phyloP scores from a whole-genome alignment of 2,113 vertebrate genomes.

The Mirza zaza region DNA sequence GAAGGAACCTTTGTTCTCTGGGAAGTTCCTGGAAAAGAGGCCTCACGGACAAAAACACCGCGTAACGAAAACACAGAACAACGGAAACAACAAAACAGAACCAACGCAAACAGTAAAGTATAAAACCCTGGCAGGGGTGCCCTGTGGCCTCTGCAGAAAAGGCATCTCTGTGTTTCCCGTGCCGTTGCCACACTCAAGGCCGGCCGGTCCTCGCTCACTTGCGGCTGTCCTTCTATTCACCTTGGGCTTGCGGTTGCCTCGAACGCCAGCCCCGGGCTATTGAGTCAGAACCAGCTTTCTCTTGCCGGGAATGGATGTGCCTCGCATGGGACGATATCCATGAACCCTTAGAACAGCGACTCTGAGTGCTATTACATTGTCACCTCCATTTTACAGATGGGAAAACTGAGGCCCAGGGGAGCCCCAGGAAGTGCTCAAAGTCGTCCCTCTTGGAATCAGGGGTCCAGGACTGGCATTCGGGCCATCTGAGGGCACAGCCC shows the following conservation, averaged over 20 bases:
- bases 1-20: neutral
- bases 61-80: accelerated
- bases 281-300: neutral
- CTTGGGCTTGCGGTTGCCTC: accelerated
- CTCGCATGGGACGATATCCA: accelerated
- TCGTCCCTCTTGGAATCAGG: neutral
- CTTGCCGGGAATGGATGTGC: neutral
- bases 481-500: neutral
- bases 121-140: neutral
- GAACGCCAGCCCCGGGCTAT: too few species aligned
- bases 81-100: neutral
- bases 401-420: neutral
- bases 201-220: neutral
- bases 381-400: neutral
- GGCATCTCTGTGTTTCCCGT: accelerated
- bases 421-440: neutral
- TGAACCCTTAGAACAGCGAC: neutral
- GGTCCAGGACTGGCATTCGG: too few species aligned
- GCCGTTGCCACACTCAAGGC: neutral
- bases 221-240: too few species aligned
- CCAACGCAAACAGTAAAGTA: neutral
- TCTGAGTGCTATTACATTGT: neutral
- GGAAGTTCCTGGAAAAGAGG: neutral
- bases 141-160: neutral
- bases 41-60: neutral